Conservation (phyloP, 1,140 invertebrate species). For the Lordiphosa clarofinis region DNA sequence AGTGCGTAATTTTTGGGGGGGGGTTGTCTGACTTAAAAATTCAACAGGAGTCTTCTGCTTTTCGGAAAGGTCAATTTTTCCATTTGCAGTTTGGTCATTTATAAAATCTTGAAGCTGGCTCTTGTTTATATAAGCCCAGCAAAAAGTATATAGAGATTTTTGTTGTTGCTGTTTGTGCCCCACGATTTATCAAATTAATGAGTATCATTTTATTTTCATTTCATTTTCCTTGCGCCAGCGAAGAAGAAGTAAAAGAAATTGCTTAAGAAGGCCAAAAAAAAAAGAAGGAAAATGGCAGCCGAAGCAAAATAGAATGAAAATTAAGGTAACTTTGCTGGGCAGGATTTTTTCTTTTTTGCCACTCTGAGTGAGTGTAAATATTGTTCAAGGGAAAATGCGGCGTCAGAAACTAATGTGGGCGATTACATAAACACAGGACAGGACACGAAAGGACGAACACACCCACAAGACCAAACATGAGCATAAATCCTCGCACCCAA, state of each 20-base stretch:
- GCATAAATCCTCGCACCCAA: slow-evolving; percentile 64
- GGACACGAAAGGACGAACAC: slow-evolving; percentile 66
- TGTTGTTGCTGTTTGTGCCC: slow-evolving; percentile 32
- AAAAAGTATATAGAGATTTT: slow-evolving; percentile 31
- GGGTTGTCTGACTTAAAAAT: slow-evolving; percentile 54
- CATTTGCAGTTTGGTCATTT: slow-evolving; percentile 62
- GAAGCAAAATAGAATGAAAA: slow-evolving; percentile 35
- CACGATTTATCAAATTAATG: slow-evolving; percentile 78
- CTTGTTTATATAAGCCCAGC: slow-evolving; percentile 32
- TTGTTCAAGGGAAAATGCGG: slow-evolving; percentile 2
- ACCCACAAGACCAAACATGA: slow-evolving; percentile 60
- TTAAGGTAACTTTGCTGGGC: slow-evolving; percentile 51
- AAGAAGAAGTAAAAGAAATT: slow-evolving; percentile 17
- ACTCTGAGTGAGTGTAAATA: slow-evolving; percentile 41
- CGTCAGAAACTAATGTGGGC: slow-evolving; percentile 68
- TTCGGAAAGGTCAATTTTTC: slow-evolving; percentile 62
- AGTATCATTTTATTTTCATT: slow-evolving; percentile 78
- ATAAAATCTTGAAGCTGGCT: slow-evolving; percentile 38
- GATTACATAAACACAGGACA: slow-evolving; percentile 72
- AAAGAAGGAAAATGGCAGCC: slow-evolving; percentile 15
- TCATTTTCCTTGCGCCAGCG: slow-evolving; percentile 69
- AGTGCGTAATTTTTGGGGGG: slow-evolving; percentile 42
- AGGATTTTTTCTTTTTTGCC: slow-evolving; percentile 15
- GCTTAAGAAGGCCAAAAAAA: slow-evolving; percentile 16
- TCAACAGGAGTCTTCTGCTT: slow-evolving; percentile 34